These are phyloP conservation scores for Papilio polyxenes DNA, from an alignment of 1,140 invertebrate genomes.

Conservation along the genomic window DNA sequence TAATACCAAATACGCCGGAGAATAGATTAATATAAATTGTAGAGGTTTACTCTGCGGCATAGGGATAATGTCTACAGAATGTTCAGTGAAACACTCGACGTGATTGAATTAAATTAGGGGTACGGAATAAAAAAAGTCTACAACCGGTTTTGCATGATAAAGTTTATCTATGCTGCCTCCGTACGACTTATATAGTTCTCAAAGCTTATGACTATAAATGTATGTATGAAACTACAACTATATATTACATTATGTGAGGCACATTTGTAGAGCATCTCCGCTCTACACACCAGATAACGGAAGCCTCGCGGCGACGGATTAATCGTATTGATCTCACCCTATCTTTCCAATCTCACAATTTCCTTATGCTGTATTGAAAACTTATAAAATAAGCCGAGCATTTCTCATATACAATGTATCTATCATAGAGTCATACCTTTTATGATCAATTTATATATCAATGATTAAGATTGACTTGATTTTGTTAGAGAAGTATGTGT, in stretches of 20 bases:
- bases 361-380: slow-evolving; percentile 20
- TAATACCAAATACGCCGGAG: background rate
- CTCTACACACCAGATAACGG: background rate
- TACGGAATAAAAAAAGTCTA: background rate
- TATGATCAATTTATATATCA: background rate
- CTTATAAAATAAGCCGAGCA: slow-evolving; percentile 9
- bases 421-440: background rate
- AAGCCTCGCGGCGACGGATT: slow-evolving; percentile 25
- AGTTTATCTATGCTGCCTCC: background rate
- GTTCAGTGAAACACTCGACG: background rate
- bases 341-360: slow-evolving; percentile 32
- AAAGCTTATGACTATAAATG: background rate
- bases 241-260: background rate
- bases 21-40: slow-evolving; percentile 9
- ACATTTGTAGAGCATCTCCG: slow-evolving; percentile 3
- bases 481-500: background rate
- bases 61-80: background rate
- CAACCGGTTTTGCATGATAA: background rate
- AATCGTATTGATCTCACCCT: slow-evolving; percentile 24
- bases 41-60: background rate
- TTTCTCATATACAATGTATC: slow-evolving; percentile 27
- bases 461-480: background rate
- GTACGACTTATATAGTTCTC: background rate
- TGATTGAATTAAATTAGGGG: background rate
- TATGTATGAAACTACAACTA: background rate